A percentile compares a stretch with the other conserved stretches of the same genome.
These are phyloP conservation scores for Acanthosepion pharaonis DNA, from an alignment of 2,888 invertebrate genomes.

Conservation along the genomic window DNA sequence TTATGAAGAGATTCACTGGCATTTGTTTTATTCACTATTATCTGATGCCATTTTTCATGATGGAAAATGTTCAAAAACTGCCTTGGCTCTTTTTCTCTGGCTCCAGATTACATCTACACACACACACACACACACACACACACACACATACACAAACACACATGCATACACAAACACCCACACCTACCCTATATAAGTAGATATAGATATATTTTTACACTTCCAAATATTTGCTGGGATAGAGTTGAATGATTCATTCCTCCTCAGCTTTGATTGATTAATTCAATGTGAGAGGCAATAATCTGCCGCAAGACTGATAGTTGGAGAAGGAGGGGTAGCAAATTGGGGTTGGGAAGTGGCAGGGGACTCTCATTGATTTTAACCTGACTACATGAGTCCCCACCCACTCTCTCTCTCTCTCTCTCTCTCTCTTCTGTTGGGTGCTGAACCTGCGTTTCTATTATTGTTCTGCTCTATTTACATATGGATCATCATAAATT, in stretches of 20 bases:
- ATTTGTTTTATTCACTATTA: too few species aligned
- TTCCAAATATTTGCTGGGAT: neutral
- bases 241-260: neutral
- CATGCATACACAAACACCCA: neutral
- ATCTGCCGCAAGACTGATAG: neutral
- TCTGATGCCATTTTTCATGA: too few species aligned
- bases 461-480: neutral
- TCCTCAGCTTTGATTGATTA: neutral
- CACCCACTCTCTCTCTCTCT: neutral
- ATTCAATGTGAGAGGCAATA: neutral
- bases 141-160: neutral
- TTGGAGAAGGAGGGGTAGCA: neutral
- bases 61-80: too few species aligned
- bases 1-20: too few species aligned
- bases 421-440: neutral
- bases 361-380: neutral
- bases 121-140: too few species aligned
- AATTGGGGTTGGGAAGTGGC: neutral
- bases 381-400: neutral
- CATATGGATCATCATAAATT: neutral
- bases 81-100: too few species aligned
- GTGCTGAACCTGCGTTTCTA: neutral
- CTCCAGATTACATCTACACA: too few species aligned
- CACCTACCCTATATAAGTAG: neutral
- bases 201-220: neutral